These are phyloP conservation scores for Nasonia vitripennis DNA, from an alignment of 1,140 invertebrate species.

Conservation along the genomic window DNA sequence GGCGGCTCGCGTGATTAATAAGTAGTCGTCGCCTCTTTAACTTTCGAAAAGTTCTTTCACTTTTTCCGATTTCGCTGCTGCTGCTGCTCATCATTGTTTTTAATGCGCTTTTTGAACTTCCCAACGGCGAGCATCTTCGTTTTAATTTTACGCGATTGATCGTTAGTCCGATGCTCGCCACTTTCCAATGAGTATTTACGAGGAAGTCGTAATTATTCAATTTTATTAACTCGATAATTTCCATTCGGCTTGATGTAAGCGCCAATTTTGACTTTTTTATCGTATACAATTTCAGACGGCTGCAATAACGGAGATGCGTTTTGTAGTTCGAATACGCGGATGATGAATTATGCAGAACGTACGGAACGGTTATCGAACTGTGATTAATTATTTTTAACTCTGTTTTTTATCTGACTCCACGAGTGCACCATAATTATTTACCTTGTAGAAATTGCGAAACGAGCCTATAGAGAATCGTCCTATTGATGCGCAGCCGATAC, in stretches of 20 bases:
- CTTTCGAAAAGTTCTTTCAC: conserved; percentile 7
- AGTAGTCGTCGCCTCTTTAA: conserved; percentile 1
- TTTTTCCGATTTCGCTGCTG: background rate
- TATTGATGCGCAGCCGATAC: background rate
- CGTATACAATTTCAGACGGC: background rate
- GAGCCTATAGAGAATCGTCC: background rate
- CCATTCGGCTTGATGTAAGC: background rate
- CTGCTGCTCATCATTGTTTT: background rate
- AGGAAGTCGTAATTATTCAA: background rate
- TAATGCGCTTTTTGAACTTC: background rate
- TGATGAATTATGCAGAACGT: background rate
- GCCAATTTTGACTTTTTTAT: background rate
- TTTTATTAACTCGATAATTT: background rate
- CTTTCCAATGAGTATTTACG: background rate
- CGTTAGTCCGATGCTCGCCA: background rate
- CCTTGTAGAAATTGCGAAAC: background rate
- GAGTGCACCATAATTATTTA: background rate
- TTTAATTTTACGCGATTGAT: background rate
- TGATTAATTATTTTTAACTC: background rate
- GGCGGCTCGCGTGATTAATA: background rate
- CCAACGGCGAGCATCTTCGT: background rate
- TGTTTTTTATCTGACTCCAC: background rate
- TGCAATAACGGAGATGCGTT: background rate
- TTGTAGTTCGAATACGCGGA: background rate
- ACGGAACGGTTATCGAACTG: background rate